These are phyloP conservation scores for Automeris io DNA, from an alignment of 2,888 invertebrate species.

Conservation along the genomic window DNA sequence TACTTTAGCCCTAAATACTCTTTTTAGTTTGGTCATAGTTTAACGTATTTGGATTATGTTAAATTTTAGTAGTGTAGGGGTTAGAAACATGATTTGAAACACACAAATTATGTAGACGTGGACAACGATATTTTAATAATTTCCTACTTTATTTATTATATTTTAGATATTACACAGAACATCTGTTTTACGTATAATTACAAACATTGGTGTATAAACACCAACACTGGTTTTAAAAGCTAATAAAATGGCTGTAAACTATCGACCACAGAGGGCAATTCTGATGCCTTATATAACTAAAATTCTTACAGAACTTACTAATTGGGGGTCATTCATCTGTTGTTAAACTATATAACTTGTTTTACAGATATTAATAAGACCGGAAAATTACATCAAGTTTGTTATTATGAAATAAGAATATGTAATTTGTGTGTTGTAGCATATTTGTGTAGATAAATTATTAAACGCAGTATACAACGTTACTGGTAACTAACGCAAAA, in stretches of 20 bases:
- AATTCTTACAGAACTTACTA: slow-evolving; percentile 28
- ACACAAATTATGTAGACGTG: too few relatives aligned
- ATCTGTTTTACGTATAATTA: slow-evolving; percentile 20
- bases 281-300: slow-evolving; percentile 29
- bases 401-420: slow-evolving; percentile 13
- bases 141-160: slow-evolving; percentile 27
- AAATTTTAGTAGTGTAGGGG: too few relatives aligned
- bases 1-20: too few relatives aligned
- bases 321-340: slow-evolving; percentile 26
- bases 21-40: too few relatives aligned
- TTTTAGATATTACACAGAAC: slow-evolving; percentile 25
- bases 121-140: too few relatives aligned
- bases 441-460: too few relatives aligned
- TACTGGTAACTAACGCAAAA: too few relatives aligned
- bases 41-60: too few relatives aligned
- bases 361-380: slow-evolving; percentile 26
- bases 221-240: slow-evolving; percentile 25
- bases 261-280: slow-evolving; percentile 28
- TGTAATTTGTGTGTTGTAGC: slow-evolving; percentile 15
- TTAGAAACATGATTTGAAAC: too few relatives aligned
- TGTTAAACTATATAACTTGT: slow-evolving; percentile 25
- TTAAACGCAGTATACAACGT: too few relatives aligned
- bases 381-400: slow-evolving; percentile 21
- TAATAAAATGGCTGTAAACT: slow-evolving; percentile 43
- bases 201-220: slow-evolving; percentile 22